A percentile compares a stretch with the other conserved stretches of the same genome.
Evolutionary conservation across 2,797 vertebrate genomes (phyloP).

Genomic region (Characodon lateralis): DNA sequence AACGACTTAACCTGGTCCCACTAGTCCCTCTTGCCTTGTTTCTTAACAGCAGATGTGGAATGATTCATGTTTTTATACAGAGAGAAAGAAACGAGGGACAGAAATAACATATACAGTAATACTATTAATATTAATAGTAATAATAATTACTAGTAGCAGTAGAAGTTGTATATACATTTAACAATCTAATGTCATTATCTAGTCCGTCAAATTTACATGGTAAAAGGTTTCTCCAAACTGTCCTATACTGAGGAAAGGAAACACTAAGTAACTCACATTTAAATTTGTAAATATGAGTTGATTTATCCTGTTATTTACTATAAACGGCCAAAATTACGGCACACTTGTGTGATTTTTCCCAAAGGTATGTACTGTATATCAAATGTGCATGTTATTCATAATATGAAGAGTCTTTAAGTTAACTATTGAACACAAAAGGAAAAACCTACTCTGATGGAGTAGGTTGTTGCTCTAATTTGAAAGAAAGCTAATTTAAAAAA

Average conservation of each 20-base stretch:
- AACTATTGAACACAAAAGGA: not conserved
- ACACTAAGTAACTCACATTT: not conserved
- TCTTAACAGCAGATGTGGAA: not conserved
- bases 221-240: not conserved
- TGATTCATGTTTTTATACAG: not conserved
- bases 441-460: not conserved
- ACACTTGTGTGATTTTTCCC: not conserved
- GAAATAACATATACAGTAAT: not conserved
- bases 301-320: too few relatives aligned
- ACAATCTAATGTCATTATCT: not conserved
- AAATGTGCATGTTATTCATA: not conserved
- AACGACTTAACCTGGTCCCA: not conserved
- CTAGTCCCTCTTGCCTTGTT: constrained; percentile 1
- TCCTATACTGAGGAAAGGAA: not conserved
- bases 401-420: not conserved
- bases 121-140: not conserved
- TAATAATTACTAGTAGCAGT: not conserved
- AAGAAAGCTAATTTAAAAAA: not conserved
- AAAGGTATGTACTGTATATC: not conserved
- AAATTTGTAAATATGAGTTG: not conserved
- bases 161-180: not conserved
- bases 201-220: not conserved
- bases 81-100: not conserved
- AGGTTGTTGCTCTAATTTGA: not conserved
- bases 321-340: not conserved